Base-by-base conservation (phyloP, 2,888 invertebrate species). In the Hypena proboscidalis region DNA sequence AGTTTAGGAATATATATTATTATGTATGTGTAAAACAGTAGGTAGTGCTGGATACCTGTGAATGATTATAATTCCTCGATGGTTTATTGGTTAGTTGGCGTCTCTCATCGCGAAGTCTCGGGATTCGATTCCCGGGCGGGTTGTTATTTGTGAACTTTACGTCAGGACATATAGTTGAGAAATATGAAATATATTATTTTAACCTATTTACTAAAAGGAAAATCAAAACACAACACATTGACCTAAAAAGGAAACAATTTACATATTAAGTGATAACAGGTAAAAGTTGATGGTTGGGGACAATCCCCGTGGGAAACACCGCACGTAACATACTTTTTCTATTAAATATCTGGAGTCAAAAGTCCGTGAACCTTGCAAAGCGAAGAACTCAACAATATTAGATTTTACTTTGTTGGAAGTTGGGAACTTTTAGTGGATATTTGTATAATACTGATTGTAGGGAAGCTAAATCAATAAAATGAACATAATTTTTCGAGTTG, bases 261-360 rank as follows among this genome's bases (percentile, higher is more conserved):
- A 34, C 20, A 32, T 31, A 34, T 15, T 19, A 13, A 32, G 15
- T 26, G 8, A 4, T 14, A 23, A 2, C 13, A 32, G 5, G 25
- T 23, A 31, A 38, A 39, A 55, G 43, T 35, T 13, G 35, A 19
- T 9, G 26, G 11, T 31, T 26, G 25, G 9, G 33, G 14, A 27
- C 38, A 32, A 60, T 43, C 32, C 47, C 29, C 34, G 3, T 2
- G 48, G 35, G 42, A 35, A 32, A 31, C 7, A 13, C n/a, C 4
- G 39, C 30, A 40, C 14, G 15, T 38, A 46, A 31, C 30, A 22
- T 23, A 43, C 33, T 36, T 60, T 52, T 59, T 59, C 48, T 40
- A 54, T 57, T 55, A 54, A 57, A 66, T 64, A 54, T 52, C 43
- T 39, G 37, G 29, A 53, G 29, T 29, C 46, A 49, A 36, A 40